A percentile compares a stretch with the other conserved stretches of the same genome.
Evolutionary conservation across 2,113 vertebrate species (phyloP).

Genomic region (Baryphthengus martii): DNA sequence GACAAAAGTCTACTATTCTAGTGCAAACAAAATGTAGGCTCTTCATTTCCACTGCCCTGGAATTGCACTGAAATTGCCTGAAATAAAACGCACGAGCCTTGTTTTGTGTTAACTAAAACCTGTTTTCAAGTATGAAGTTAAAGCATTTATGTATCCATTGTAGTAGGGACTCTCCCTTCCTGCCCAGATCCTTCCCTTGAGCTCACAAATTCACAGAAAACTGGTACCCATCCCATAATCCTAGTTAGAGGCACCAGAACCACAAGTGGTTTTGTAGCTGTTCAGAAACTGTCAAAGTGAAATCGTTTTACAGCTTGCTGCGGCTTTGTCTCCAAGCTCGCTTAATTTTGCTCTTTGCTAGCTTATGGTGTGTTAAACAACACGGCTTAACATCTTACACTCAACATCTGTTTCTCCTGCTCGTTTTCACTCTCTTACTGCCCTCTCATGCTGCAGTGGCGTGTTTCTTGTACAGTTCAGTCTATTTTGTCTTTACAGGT

Average conservation of each 20-base stretch:
- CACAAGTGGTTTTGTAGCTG: background rate
- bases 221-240: background rate
- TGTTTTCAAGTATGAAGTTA: background rate
- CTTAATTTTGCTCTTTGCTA: background rate
- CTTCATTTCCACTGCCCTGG: background rate
- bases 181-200: background rate
- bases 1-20: background rate
- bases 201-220: background rate
- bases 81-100: background rate
- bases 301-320: background rate
- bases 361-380: background rate
- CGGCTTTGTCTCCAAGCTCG: background rate
- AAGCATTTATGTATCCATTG: background rate
- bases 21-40: fast-evolving
- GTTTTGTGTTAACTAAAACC: background rate
- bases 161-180: background rate
- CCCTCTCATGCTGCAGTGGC: background rate
- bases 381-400: background rate
- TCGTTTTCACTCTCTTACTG: background rate
- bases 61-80: background rate
- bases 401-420: background rate
- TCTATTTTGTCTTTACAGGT: background rate
- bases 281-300: background rate
- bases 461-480: background rate
- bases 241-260: background rate